Evolutionary conservation across 2,113 vertebrate species (phyloP).

Genomic region (Oncorhynchus mykiss): DNA sequence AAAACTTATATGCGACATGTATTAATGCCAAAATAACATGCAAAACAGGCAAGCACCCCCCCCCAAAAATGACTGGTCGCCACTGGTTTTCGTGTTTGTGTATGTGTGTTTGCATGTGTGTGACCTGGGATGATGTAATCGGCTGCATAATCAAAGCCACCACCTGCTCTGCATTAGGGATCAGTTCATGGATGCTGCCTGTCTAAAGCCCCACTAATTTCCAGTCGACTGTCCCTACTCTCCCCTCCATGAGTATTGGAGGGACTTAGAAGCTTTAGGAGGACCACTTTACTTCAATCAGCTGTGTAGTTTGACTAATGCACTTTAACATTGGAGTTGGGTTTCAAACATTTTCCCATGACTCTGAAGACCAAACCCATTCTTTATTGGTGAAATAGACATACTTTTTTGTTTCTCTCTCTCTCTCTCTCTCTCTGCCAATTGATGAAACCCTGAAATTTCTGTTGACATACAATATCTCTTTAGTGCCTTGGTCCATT

Average conservation of each 20-base stretch:
- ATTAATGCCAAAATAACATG: too few species aligned
- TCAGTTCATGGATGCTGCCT: slow-evolving; percentile 52
- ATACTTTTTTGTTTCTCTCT: neutral
- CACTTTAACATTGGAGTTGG: neutral
- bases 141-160: slow-evolving; percentile 79
- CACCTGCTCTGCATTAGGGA: slow-evolving; percentile 70
- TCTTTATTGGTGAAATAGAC: neutral
- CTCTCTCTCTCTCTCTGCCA: neutral
- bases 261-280: slow-evolving; percentile 1
- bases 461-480: slow-evolving; percentile 16
- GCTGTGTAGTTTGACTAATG: neutral
- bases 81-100: too few species aligned
- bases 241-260: neutral
- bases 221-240: neutral
- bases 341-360: slow-evolving; percentile 5
- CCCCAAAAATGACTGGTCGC: too few species aligned
- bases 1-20: too few species aligned
- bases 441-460: slow-evolving; percentile 20
- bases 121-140: slow-evolving; percentile 81
- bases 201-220: slow-evolving; percentile 4
- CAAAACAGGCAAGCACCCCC: too few species aligned
- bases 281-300: slow-evolving; percentile 7
- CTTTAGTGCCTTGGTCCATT: neutral
- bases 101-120: too few species aligned
- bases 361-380: neutral